phyloP scores from a whole-genome alignment of 2,113 vertebrate species.

The Antechinus flavipes region DNA sequence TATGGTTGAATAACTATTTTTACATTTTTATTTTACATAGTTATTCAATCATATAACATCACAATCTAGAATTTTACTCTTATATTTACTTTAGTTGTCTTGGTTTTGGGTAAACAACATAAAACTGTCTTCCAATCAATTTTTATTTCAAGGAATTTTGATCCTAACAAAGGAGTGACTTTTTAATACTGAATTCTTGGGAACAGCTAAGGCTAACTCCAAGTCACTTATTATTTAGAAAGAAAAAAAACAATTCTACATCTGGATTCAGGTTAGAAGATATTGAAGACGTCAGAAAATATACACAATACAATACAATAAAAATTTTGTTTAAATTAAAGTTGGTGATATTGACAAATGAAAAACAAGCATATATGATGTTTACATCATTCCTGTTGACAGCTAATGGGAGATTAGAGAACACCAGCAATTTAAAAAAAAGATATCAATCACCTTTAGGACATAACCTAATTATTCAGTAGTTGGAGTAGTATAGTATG shows the following conservation, averaged over 20 bases:
- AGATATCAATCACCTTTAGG: conserved; percentile 44
- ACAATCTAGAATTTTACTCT: background rate
- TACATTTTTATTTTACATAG: too few relatives aligned
- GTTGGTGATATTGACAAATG: conserved; percentile 41
- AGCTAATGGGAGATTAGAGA: conserved; percentile 60
- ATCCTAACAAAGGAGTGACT: background rate
- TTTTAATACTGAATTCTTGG: background rate
- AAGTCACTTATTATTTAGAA: conserved; percentile 16
- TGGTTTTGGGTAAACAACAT: background rate
- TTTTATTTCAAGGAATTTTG: background rate
- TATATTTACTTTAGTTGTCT: background rate
- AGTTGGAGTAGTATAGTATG: conserved; percentile 64
- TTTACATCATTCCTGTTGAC: conserved; percentile 61
- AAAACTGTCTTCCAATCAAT: background rate
- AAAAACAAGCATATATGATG: conserved; percentile 66
- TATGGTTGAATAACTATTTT: background rate
- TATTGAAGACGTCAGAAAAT: conserved; percentile 60
- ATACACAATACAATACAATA: background rate
- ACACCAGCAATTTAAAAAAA: conserved; percentile 2
- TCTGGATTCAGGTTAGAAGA: conserved; percentile 63
- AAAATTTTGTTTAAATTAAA: conserved; percentile 62
- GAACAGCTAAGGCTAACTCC: conserved; percentile 10
- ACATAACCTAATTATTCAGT: conserved; percentile 66
- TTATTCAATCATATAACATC: too few relatives aligned
- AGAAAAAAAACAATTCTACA: background rate